Percentiles rank a stretch among this genome's conserved stretches.
These are phyloP conservation scores for Taphrorychus bicolor DNA, from an alignment of 2,888 invertebrate genomes.

Conservation along the genomic window DNA sequence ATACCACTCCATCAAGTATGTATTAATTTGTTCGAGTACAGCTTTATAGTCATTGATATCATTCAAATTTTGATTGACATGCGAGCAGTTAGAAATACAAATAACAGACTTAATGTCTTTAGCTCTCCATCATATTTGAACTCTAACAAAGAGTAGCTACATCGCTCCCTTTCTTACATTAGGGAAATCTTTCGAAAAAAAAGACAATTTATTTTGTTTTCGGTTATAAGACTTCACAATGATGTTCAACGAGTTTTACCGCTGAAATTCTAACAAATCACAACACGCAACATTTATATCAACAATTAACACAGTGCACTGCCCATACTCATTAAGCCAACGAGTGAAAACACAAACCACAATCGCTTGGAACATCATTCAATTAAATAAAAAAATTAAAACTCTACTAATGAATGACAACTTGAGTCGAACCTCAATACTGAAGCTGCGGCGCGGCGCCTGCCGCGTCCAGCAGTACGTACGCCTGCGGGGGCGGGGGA, in stretches of 20 bases:
- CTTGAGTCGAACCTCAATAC: conserved; percentile 63
- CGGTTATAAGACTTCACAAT: no score
- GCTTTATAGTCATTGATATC: no score
- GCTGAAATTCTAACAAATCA: background rate
- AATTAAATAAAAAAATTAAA: background rate
- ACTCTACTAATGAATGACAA: conserved; percentile 17
- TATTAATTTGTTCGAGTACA: no score
- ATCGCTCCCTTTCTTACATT: no score
- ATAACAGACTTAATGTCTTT: no score
- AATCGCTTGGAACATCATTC: background rate
- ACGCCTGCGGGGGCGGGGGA: conserved; percentile 63
- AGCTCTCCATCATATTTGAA: no score
- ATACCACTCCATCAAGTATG: no score
- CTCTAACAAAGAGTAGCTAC: no score
- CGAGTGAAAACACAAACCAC: conserved; percentile 2
- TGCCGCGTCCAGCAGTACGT: conserved; percentile 66
- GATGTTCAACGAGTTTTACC: background rate
- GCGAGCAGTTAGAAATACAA: no score
- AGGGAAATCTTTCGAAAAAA: no score
- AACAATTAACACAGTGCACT: background rate
- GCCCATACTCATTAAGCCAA: background rate
- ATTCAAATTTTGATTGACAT: no score
- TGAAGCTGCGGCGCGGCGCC: conserved; percentile 57
- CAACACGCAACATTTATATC: background rate
- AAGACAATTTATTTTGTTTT: no score